Evolutionary conservation across 1,140 invertebrate genomes (phyloP).

Genomic region (Meloidogyne hapla): DNA sequence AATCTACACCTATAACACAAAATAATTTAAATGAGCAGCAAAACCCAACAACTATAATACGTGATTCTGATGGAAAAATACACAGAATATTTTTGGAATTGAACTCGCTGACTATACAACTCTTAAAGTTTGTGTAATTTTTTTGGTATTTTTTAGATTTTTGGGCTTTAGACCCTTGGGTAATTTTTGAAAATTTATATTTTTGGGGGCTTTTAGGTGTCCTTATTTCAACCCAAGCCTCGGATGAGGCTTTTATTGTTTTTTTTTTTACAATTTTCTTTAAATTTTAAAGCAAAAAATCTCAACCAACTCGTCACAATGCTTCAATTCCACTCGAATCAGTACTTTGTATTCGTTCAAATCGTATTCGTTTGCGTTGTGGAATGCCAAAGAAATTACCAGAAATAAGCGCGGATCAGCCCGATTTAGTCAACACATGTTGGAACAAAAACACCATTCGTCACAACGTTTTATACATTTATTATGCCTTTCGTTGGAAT

Average conservation of each 20-base stretch:
- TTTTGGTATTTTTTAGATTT: neutral
- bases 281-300: constrained; percentile 13
- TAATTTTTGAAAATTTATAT: neutral
- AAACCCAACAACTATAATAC: neutral
- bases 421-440: neutral
- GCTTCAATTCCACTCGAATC: constrained; percentile 3
- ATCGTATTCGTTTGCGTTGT: constrained; percentile 11
- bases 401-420: neutral
- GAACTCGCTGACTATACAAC: neutral
- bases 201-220: no score
- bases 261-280: no score
- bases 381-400: constrained; percentile 11
- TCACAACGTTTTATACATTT: constrained; percentile 44
- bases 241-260: no score
- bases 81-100: neutral
- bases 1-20: constrained; percentile 5
- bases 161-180: no score
- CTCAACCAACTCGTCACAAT: constrained; percentile 20
- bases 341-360: constrained; percentile 22
- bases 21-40: neutral
- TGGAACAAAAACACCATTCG: neutral
- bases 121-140: neutral
- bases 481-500: constrained; percentile 48
- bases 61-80: neutral
- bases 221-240: no score